Evolutionary conservation across 2,113 vertebrate species (phyloP).

Genomic region (Narcine bancroftii): DNA sequence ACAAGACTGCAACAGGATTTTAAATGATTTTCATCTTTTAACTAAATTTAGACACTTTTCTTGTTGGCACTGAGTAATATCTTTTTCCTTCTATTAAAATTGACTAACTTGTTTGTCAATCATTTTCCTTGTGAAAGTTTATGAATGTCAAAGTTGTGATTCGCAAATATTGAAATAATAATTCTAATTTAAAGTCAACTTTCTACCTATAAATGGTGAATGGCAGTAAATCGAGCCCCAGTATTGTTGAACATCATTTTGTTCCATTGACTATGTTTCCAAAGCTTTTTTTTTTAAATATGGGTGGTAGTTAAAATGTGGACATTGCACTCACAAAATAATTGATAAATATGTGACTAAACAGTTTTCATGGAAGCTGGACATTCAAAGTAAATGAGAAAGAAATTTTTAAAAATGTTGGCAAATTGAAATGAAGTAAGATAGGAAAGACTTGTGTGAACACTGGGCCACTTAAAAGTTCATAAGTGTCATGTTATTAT

Average conservation of each 20-base stretch:
- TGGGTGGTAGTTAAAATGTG: no score
- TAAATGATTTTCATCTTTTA: background rate
- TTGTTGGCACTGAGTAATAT: background rate
- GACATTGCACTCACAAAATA: no score
- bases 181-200: background rate
- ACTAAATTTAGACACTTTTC: background rate
- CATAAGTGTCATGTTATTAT: background rate
- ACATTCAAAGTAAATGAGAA: background rate
- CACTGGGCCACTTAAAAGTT: background rate
- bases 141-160: background rate
- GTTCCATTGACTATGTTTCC: background rate
- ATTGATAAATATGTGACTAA: no score
- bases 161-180: background rate
- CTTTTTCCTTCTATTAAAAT: no score
- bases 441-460: no score
- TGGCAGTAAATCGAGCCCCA: background rate
- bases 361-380: no score
- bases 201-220: background rate
- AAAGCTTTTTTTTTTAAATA: background rate
- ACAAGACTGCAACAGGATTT: no score
- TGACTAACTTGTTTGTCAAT: background rate
- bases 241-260: background rate
- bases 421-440: background rate
- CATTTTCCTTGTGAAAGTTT: background rate
- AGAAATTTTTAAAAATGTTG: background rate